Percentiles rank a stretch among this genome's conserved stretches.
phyloP scores from a whole-genome alignment of 2,888 invertebrate species.

The Gonocerus acuteangulatus region DNA sequence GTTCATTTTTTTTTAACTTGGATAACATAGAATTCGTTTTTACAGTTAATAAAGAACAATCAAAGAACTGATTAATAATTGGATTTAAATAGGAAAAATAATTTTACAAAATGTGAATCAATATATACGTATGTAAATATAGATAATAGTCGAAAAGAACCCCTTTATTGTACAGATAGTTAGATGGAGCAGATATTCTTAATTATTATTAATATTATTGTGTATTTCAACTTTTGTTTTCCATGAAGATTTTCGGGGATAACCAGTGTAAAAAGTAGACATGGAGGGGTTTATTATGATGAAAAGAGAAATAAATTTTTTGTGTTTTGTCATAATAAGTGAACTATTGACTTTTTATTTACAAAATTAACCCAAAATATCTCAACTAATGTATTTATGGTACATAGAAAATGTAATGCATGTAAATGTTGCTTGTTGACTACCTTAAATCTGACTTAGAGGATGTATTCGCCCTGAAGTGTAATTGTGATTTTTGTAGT shows the following conservation, averaged over 20 bases:
- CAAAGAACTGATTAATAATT: conserved; percentile 23
- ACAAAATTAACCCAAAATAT: not conserved
- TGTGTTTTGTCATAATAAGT: conserved; percentile 38
- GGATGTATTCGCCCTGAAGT: too few relatives aligned
- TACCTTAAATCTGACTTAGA: too few relatives aligned
- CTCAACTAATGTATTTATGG: not conserved
- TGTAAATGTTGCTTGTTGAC: not conserved
- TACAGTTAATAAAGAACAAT: conserved; percentile 22
- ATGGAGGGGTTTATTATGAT: conserved; percentile 37
- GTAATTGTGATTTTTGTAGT: too few relatives aligned
- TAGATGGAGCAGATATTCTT: conserved; percentile 25
- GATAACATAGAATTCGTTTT: conserved; percentile 6
- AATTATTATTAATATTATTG: conserved; percentile 29
- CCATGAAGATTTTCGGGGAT: conserved; percentile 28
- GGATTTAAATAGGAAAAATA: conserved; percentile 2
- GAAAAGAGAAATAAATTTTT: conserved; percentile 37
- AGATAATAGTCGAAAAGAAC: conserved; percentile 27
- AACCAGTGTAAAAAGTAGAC: conserved; percentile 35
- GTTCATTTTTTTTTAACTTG: conserved; percentile 2
- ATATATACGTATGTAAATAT: conserved; percentile 30
- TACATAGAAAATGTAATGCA: not conserved
- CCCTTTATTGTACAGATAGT: conserved; percentile 30
- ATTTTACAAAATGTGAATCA: conserved; percentile 16
- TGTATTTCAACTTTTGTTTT: conserved; percentile 30
- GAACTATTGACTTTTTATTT: conserved; percentile 35